Evolutionary conservation across 2,797 vertebrate genomes (phyloP), one percentile per base, ranked within the genome.

Genomic region (Macroramphosus scolopax): DNA sequence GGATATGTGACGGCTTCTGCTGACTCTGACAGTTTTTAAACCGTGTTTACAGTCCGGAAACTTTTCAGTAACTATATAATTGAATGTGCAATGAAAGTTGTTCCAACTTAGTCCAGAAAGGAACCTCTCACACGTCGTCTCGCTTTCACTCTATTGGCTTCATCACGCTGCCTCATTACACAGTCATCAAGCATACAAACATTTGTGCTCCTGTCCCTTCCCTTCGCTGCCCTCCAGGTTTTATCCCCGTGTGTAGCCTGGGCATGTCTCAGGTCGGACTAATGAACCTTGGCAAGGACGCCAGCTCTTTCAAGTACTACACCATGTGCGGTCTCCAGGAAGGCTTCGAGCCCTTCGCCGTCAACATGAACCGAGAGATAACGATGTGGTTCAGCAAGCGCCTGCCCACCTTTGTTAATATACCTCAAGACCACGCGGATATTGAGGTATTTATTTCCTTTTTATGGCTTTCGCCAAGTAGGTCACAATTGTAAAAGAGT

Each of bases 361-460:
- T 99, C 65, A 99, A 99, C 86, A 99, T 95, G 95, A 98, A 98
- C 63, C 84, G 96, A 69, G 94, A 98, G 6, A 91, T 99, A 58
- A 93, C 96, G 31, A 95, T 98, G 96, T 99, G 97, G 97, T 99
- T 98, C 81, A 99, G 95, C 89, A 99, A 99, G 82, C 96, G 94
- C 46, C 89, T 98, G 57, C 95, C 97, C 17, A 98, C 96, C 0
- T 99, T 99, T 76, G 90, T 96, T 81, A 95, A 91, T 4, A 89
- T 96, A 47, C 95, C 94, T 28, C 76, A 88, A 73, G 84, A 88
- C 43, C 95, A 99, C 82, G 78, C 82, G 35, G 91, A 98, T 58
- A 87, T 98, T 46, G 92, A 95, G 95, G 96, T 98, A 87, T 20
- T 9, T 20, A 6, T 13, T 41, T 7, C 17, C 3, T 14, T 15